A percentile compares a stretch with the other conserved stretches of the same genome.
These are phyloP conservation scores for Junonia oenone DNA, from an alignment of 2,888 invertebrate species.

Conservation along the genomic window DNA sequence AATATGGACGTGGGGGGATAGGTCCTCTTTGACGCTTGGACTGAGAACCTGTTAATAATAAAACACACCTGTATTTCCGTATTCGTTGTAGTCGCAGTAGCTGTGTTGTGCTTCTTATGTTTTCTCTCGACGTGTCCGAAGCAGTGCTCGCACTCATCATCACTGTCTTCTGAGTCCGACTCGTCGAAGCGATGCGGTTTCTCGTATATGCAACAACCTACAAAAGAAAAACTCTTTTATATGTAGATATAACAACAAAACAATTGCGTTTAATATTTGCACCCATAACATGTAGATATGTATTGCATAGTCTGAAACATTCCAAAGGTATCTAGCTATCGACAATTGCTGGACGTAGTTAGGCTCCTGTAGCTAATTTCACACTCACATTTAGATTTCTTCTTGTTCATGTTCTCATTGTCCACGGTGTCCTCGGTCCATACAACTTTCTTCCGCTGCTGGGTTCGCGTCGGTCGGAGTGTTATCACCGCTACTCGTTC, in stretches of 20 bases:
- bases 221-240: too few relatives aligned
- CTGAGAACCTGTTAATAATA: too few relatives aligned
- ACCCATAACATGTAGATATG: too few relatives aligned
- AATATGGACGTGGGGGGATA: too few relatives aligned
- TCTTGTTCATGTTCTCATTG: constrained; percentile 96
- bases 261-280: too few relatives aligned
- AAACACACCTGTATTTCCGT: constrained; percentile 39
- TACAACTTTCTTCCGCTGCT: constrained; percentile 85
- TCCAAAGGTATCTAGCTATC: too few relatives aligned
- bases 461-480: constrained; percentile 47
- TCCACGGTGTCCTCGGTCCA: constrained; percentile 96
- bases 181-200: constrained; percentile 94
- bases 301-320: too few relatives aligned
- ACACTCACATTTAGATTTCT: constrained; percentile 99
- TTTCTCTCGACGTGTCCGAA: constrained; percentile 88
- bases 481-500: constrained; percentile 63
- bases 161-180: constrained; percentile 89
- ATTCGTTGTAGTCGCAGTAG: constrained; percentile 17
- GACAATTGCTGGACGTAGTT: too few relatives aligned
- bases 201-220: constrained; percentile 96
- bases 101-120: constrained; percentile 47
- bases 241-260: too few relatives aligned
- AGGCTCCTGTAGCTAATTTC: too few relatives aligned
- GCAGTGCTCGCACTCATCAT: constrained; percentile 93
- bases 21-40: too few relatives aligned